Conservation (phyloP, 2,113 vertebrate species). For the Tretioscincus oriximinensis region DNA sequence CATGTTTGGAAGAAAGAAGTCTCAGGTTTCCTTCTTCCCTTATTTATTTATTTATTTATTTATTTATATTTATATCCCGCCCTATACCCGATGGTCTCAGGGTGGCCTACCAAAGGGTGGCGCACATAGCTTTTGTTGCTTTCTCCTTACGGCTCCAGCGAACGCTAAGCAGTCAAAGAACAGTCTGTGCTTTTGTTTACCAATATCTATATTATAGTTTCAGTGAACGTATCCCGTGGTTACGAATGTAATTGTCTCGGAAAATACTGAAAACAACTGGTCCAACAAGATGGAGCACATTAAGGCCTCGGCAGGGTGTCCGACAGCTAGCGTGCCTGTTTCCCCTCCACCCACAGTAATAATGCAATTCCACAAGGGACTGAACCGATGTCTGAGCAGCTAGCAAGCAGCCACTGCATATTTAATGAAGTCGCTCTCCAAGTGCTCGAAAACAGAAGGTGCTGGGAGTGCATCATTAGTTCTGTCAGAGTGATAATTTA, state of each 20-base stretch:
- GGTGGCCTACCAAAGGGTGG: too few species aligned
- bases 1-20: not conserved
- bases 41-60: too few species aligned
- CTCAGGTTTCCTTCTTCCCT: too few species aligned
- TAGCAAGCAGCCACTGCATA: constrained; percentile 83
- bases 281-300: constrained; percentile 89
- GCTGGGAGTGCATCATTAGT: constrained; percentile 99
- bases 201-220: constrained; percentile 77
- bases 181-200: constrained; percentile 62
- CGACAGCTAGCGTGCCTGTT: constrained; percentile 75
- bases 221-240: constrained; percentile 77
- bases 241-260: constrained; percentile 80
- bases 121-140: too few species aligned
- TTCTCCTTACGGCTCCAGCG: constrained; percentile 30
- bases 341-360: constrained; percentile 78
- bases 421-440: constrained; percentile 84
- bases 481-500: constrained; percentile 99
- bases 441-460: constrained; percentile 96
- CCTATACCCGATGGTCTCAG: too few species aligned
- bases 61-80: too few species aligned
- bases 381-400: constrained; percentile 77
- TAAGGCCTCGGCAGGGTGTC: constrained; percentile 81
- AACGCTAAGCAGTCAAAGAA: constrained; percentile 47
- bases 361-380: constrained; percentile 85
- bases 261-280: constrained; percentile 82